Conservation (phyloP, 2,113 vertebrate genomes). For the Camelus dromedarius region DNA sequence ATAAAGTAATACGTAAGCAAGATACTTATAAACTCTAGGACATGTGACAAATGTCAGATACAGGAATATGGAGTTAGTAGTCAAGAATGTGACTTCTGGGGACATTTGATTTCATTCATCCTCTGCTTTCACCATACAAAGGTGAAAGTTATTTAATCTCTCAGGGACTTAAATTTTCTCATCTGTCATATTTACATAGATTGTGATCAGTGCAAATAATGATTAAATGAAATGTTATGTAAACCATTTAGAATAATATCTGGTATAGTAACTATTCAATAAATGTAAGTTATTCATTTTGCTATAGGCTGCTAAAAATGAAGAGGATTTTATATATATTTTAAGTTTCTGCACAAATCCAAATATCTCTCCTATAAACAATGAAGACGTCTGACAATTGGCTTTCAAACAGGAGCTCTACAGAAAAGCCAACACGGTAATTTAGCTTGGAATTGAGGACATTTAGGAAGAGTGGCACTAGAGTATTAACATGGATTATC, state of each 20-base stretch:
- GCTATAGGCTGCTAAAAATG: not conserved
- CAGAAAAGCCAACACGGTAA: not conserved
- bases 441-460: not conserved
- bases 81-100: not conserved
- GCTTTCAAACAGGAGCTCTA: not conserved
- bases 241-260: not conserved
- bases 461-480: not conserved
- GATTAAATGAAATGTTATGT: slow-evolving; percentile 27
- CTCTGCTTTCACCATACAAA: not conserved
- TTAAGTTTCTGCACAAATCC: not conserved
- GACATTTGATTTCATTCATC: not conserved
- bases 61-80: not conserved
- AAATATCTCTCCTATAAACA: not conserved
- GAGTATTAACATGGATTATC: not conserved
- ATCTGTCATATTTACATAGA: not conserved
- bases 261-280: not conserved
- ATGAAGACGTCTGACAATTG: not conserved
- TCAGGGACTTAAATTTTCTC: not conserved
- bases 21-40: not conserved
- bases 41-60: not conserved
- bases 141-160: not conserved
- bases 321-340: not conserved
- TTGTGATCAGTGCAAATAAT: not conserved
- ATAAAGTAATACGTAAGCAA: not conserved
- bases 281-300: not conserved